A percentile compares a stretch with the other conserved stretches of the same genome.
Evolutionary conservation across 1,140 invertebrate genomes (phyloP).

Genomic region (Anastrepha obliqua): DNA sequence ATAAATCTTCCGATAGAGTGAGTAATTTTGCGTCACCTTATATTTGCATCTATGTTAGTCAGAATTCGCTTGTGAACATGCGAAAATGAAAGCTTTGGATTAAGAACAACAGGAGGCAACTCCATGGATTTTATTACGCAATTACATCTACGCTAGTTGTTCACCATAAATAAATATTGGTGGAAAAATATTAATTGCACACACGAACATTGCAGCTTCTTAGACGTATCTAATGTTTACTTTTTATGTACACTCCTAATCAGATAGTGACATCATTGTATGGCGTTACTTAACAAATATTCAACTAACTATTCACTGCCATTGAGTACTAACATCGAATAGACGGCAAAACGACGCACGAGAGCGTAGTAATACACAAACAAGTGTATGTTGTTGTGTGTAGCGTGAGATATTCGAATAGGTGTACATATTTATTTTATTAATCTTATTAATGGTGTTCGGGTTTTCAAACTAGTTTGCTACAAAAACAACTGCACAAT

Average conservation of each 20-base stretch:
- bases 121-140: not conserved
- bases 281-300: conserved; percentile 30
- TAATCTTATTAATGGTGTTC: conserved; percentile 22
- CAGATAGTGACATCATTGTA: conserved; percentile 9
- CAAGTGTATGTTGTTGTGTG: not conserved
- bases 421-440: conserved; percentile 9
- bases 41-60: too few relatives aligned
- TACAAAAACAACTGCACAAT: not conserved
- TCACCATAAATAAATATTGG: not conserved
- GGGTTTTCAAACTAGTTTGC: conserved; percentile 15
- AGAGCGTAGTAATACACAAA: not conserved
- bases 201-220: not conserved
- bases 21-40: too few relatives aligned
- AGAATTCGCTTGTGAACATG: not conserved
- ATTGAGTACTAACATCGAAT: not conserved
- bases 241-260: not conserved
- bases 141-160: not conserved
- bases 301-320: not conserved
- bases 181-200: not conserved
- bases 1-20: too few relatives aligned
- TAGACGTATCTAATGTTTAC: not conserved
- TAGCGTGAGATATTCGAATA: conserved; percentile 3
- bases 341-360: not conserved
- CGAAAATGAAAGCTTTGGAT: not conserved
- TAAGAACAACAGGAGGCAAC: not conserved